Base-by-base conservation (phyloP, 2,113 vertebrate genomes). In the Oryzias celebensis region DNA sequence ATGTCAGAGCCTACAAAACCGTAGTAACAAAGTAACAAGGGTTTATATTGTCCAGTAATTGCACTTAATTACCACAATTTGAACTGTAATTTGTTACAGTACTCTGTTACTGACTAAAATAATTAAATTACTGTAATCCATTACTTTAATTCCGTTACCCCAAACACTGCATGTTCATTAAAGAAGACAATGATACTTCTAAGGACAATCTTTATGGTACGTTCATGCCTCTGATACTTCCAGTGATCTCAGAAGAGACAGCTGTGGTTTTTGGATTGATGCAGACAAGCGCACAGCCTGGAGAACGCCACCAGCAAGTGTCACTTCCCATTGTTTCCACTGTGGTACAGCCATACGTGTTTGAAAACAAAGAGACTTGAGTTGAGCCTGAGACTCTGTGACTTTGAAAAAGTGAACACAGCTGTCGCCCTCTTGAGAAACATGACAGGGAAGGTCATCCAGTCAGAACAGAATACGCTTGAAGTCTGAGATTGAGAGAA, bases 251-350 rank as follows among this genome's bases (percentile, higher is more conserved):
- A 69, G 71, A 86, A 86, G 87, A 83, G 80, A 58, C 52, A 73
- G 54, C 69, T 66, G 48, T 72, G 76, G 73, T 75, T 54, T 89
- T 85, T 80, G 75, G 80, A 88, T 86, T 85, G 85, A 86, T 88
- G 81, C 55, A 62, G 73, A 61, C 81, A 47, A 15, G 62, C 45
- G 83, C 69, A 81, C 71, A 86, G 85, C 90, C 87, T 12, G 42
- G 82, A 88, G 89, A 84, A 52, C 44, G 85, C 90, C 82, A 58
- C 78, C 86, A 89, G 91, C 90, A 69, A 83, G 83, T 87, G 86
- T 85, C 90, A 88, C 87, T 83, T 88, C 88, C 83, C 87, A 88
- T 89, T 75, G 85, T 77, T 85, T 79, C 81, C 79, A 83, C 82
- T 71, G 28, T 66, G 69, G 84, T 87, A 87, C 70, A 65, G 72